Evolutionary conservation across 2,888 invertebrate genomes (phyloP), one percentile per base, ranked within the genome.

Genomic region (Megastigmus dorsalis): DNA sequence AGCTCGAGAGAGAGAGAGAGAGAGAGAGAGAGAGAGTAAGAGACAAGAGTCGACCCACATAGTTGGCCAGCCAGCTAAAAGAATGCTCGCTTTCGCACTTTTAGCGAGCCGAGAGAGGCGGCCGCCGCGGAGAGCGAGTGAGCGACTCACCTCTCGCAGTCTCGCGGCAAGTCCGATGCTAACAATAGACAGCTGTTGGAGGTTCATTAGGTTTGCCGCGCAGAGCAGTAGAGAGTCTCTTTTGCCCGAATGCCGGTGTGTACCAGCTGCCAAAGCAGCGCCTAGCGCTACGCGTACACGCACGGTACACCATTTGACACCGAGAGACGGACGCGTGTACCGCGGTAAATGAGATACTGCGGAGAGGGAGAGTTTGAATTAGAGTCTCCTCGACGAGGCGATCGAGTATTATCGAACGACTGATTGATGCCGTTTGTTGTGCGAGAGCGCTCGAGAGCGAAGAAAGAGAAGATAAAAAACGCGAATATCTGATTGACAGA

Each of bases 41-140:
- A 36, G 36, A 23, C 36, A 13, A 23, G 7, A 23, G 52, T 1
- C 70, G 65, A 72, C 72, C 65, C 65, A 66, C 59, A 66, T 72
- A 59, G 66, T 20, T 54, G 43, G 10, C 28, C 28, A 23, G 57
- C 55, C 30, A 9, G 41, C 20, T 33, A 23, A 72, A 72, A 72
- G 72, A 66, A 65, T 59, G 59, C 50, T 48, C 26, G 59, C 66
- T 72, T 72, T 72, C 59, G 72, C 72, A 72, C 72, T 72, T 72
- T 65, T 63, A 65, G 72, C 50, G 38, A 30, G 30, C 60, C 18
- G 13, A 5, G n/a, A 10, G 15, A 13, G 30, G 30, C 26, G 3
- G 9, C 30, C n/a, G n/a, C n/a, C n/a, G n/a, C 7, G 9, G 30
- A 30, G 18, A 1, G 18, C 7, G 41, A 13, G 15, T 1, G 59